Percentiles rank a stretch among this genome's conserved stretches.
Evolutionary conservation across 30 jellyfish, hydroid and myxozoan species (phyloP).

Genomic region (Turritopsis dohrnii): DNA sequence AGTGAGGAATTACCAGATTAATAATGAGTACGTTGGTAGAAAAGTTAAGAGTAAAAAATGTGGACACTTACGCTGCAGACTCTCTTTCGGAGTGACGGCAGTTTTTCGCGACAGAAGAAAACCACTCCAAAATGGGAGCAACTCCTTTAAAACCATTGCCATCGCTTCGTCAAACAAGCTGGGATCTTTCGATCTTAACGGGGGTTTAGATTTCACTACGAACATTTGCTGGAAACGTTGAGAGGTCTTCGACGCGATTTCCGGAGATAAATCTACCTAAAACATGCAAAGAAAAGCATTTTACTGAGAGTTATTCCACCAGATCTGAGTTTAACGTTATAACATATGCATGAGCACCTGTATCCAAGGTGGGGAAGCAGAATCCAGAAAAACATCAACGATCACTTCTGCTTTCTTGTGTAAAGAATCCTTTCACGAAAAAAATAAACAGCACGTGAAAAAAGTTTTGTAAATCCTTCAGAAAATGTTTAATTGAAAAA

Average conservation of each 20-base stretch:
- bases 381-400: constrained; percentile 77
- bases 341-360: constrained; percentile 45
- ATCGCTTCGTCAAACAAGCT: constrained; percentile 69
- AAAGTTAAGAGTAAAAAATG: not conserved
- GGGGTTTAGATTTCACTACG: constrained; percentile 39
- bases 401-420: constrained; percentile 83
- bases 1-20: not conserved
- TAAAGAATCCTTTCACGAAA: constrained; percentile 43
- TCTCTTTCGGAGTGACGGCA: not conserved
- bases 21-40: too few species aligned
- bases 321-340: not conserved
- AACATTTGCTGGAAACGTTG: constrained; percentile 53
- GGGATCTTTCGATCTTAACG: constrained; percentile 57
- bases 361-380: constrained; percentile 93
- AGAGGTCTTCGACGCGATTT: constrained; percentile 53
- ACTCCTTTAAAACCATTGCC: constrained; percentile 50
- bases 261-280: constrained; percentile 72
- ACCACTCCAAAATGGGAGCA: constrained; percentile 79
- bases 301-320: not conserved
- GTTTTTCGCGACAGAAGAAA: constrained; percentile 7
- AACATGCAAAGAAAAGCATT: not conserved
- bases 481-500: not conserved
- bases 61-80: not conserved
- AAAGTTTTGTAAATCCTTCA: not conserved
- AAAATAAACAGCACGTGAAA: not conserved